Evolutionary conservation across 1,140 invertebrate genomes (phyloP), one percentile per base, ranked within the genome.

Genomic region (Nixonia krombeini): DNA sequence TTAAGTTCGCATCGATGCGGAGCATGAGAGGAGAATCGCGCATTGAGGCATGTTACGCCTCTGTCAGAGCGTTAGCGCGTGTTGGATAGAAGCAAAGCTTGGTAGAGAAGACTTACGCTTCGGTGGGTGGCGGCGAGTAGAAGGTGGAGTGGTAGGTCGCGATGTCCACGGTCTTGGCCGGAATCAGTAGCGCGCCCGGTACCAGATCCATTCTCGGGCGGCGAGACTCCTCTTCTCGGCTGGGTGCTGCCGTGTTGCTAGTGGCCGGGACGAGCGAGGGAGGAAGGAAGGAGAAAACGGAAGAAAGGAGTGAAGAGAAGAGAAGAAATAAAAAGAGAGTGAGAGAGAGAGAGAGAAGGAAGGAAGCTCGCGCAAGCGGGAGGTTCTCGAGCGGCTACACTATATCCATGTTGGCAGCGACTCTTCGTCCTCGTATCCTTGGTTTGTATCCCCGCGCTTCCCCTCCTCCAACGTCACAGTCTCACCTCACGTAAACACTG

Each of bases 121-220:
- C 83, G n/a, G 83, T 84, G 1, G 80, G 78, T 49, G 83, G 83
- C 25, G 83, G 83, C 21, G 83, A 85, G 46, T 83, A 85, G 64
- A 84, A 81, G 0, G 80, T 83, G 8, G 83, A 84, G 26, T 85
- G 81, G 47, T 83, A 85, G 10, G 70, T 69, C 4, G 71, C 18
- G 15, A 83, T 74, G 56, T 84, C 81, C 52, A 80, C 66, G 35
- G 57, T 63, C 55, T 82, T 85, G 6, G 70, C 67, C 21, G 79
- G 76, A 7, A 75, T 50, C 25, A 83, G 70, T 8, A 83, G 49
- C 15, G 68, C 66, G 16, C 67, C 75, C 31, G 72, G 73, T 67
- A 75, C 25, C 50, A 76, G 66, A 71, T 83, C 78, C 81, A 83
- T 83, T 53, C 44, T 78, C 53, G 15, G 38, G 25, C 41, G 50